A percentile compares a stretch with the other conserved stretches of the same genome.
phyloP scores from a whole-genome alignment of 2,113 vertebrate species.

The Isichthys henryi region DNA sequence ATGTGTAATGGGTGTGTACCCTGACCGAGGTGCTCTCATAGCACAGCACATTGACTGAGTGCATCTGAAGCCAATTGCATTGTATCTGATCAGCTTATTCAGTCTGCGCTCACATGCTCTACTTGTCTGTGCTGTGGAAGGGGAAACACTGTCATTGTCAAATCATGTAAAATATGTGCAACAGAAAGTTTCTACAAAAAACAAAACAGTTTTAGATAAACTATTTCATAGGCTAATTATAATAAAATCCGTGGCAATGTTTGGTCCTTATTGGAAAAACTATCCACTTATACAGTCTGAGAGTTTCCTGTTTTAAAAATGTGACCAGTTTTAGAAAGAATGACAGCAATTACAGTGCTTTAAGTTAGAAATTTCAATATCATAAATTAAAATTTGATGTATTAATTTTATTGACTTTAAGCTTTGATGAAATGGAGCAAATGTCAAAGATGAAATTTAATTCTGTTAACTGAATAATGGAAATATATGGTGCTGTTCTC shows the following conservation, averaged over 20 bases:
- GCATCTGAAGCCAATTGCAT: constrained; percentile 56
- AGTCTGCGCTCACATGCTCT: constrained; percentile 52
- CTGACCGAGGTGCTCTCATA: constrained; percentile 55
- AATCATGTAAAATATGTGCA: constrained; percentile 1
- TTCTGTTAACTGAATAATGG: not conserved
- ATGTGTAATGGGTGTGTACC: constrained; percentile 66
- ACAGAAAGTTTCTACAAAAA: not conserved
- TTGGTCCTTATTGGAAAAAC: not conserved
- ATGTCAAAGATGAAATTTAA: not conserved
- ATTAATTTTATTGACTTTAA: not conserved
- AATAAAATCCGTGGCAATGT: not conserved
- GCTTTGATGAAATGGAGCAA: not conserved
- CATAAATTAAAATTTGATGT: not conserved
- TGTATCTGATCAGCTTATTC: constrained; percentile 53
- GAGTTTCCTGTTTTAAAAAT: not conserved
- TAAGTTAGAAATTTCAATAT: not conserved
- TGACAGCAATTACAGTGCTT: not conserved
- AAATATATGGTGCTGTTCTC: not conserved
- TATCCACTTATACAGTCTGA: not conserved
- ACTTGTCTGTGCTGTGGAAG: constrained; percentile 45
- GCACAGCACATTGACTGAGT: constrained; percentile 50
- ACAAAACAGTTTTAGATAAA: not conserved
- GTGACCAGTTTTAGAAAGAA: not conserved
- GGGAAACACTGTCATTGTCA: constrained; percentile 20
- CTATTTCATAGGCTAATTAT: not conserved